Percentiles rank a stretch among this genome's conserved stretches.
Conservation (phyloP, 2,888 invertebrate species). For the Oxyscelio sp. region DNA sequence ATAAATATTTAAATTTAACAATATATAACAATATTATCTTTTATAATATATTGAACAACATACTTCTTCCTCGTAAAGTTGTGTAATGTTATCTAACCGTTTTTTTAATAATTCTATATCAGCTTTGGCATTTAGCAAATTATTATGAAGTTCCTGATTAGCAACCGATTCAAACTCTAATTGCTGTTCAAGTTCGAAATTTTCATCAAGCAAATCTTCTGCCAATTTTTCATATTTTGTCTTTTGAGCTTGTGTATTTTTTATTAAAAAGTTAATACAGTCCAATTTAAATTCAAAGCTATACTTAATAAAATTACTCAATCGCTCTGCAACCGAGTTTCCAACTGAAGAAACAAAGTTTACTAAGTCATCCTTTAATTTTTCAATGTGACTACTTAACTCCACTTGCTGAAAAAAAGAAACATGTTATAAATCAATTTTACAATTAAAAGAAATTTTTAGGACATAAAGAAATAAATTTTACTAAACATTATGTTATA, state of each 20-base stretch:
- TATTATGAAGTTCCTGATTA: constrained; percentile 49
- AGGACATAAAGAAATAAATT: too few species aligned
- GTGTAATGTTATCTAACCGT: too few species aligned
- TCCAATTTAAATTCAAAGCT: not conserved
- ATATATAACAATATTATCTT: too few species aligned
- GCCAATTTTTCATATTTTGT: constrained; percentile 12
- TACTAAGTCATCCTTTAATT: constrained; percentile 4
- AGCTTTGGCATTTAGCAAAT: constrained; percentile 43
- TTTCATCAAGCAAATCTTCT: constrained; percentile 41
- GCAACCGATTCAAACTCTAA: constrained; percentile 55
- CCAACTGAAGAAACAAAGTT: not conserved
- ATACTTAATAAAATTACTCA: not conserved
- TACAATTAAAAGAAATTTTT: not conserved
- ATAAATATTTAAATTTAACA: too few species aligned
- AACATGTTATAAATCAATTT: not conserved
- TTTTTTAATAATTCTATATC: constrained; percentile 38
- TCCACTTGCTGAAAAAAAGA: constrained; percentile 13
- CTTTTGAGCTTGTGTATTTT: not conserved
- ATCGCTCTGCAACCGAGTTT: not conserved
- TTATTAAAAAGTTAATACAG: not conserved
- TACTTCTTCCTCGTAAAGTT: too few species aligned
- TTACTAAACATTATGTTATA: too few species aligned
- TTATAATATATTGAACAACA: too few species aligned
- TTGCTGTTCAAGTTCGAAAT: constrained; percentile 51
- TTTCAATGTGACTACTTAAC: not conserved